Evolutionary conservation across 1,140 invertebrate species (phyloP), one percentile per base, ranked within the genome.

Genomic region (Parasteatoda tepidariorum): DNA sequence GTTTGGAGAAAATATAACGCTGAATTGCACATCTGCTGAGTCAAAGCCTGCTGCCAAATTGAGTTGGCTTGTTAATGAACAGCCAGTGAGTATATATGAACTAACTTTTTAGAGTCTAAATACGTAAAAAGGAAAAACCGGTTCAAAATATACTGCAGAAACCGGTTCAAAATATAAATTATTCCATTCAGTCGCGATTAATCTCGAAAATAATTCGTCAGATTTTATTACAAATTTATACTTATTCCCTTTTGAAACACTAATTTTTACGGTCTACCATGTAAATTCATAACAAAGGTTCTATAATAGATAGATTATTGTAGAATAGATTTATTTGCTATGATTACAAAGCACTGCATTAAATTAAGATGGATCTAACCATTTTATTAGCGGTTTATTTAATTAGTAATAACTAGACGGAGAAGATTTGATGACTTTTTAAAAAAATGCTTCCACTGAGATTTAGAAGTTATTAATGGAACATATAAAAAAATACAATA

Each of bases 11-110:
- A 89, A 92, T 26, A 89, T 95, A 33, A 88, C 91, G 86, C 94
- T 93, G 33, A 94, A 94, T 88, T 96, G 94, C 89, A 92, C 92
- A 64, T 92, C 93, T 18, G 91, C 92, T 34, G 87, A 87, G 26
- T 90, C 90, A 13, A 90, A 87, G 84, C 90, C 90, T 4, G 87
- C 88, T 0, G 89, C 89, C 66, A 86, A 85, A 31, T 86, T 90
- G 28, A 88, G 76, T 54, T 90, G 90, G 87, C 66, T 76, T n/a
- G 33, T 85, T 28, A 85, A 85, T 28, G 38, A 59, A 7, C 54
- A 66, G 33, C 68, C 48, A 4, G 78, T 81, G 18, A 70, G 64
- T 54, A 5, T n/a, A 59, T 59, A 5, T 59, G 7, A 48, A 48
- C 7, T 48, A 48, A 7, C 18, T 48, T 18, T 48, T 9, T 48